Percentiles rank a stretch among this genome's conserved stretches.
Conservation (phyloP, 1,140 invertebrate genomes). For the Heterodera schachtii region DNA sequence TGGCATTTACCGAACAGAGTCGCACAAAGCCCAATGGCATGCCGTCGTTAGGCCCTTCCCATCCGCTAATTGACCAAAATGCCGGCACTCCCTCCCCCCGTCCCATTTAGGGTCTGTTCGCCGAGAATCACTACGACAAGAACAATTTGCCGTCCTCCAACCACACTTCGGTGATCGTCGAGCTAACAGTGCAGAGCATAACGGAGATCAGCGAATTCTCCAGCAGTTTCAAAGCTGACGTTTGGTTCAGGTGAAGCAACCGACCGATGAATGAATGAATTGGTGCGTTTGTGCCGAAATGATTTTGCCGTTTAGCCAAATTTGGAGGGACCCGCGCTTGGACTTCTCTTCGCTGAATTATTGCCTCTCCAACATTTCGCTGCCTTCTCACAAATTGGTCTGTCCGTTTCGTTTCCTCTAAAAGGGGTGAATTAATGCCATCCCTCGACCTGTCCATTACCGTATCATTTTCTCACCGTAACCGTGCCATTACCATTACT, state of each 20-base stretch:
- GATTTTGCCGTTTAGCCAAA: slow-evolving; percentile 40
- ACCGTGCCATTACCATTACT: not conserved
- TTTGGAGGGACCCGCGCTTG: slow-evolving; percentile 60
- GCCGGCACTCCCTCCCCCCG: not conserved
- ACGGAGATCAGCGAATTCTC: slow-evolving; percentile 64
- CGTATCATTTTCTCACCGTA: not conserved
- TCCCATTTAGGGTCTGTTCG: slow-evolving; percentile 41
- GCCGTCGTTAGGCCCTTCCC: too few relatives aligned
- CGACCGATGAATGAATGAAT: not conserved
- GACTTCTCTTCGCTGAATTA: slow-evolving; percentile 60
- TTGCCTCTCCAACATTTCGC: slow-evolving; percentile 59
- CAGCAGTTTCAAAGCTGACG: slow-evolving; percentile 61
- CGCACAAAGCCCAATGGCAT: too few relatives aligned
- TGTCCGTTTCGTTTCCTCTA: not conserved
- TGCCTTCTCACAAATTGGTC: slow-evolving; percentile 57
- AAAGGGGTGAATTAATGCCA: too few relatives aligned
- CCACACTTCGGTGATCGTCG: slow-evolving; percentile 59
- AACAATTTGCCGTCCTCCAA: slow-evolving; percentile 63
- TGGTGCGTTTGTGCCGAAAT: not conserved
- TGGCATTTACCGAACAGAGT: too few relatives aligned
- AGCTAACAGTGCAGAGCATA: slow-evolving; percentile 63
- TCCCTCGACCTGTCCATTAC: not conserved
- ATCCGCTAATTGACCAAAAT: too few relatives aligned
- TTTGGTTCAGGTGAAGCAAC: slow-evolving; percentile 51
- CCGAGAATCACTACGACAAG: slow-evolving; percentile 60